Evolutionary conservation across 2,888 invertebrate species (phyloP).

Genomic region (Octonoba sinensis): DNA sequence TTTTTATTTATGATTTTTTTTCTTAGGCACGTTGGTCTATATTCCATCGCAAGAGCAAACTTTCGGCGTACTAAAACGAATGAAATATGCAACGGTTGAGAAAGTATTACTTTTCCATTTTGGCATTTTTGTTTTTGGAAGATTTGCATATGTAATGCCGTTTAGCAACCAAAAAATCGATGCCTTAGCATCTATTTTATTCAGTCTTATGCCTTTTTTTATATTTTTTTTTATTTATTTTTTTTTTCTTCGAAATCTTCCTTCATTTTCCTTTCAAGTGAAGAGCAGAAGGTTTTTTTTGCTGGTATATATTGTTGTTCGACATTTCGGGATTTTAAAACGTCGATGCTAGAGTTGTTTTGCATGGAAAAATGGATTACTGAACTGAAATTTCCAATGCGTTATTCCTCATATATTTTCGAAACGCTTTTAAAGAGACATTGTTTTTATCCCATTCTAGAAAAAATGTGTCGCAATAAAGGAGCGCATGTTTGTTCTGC

Average conservation of each 20-base stretch:
- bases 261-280: constrained; percentile 35
- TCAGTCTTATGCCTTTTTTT: constrained; percentile 34
- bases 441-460: no score
- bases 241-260: constrained; percentile 23
- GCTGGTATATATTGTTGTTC: constrained; percentile 39
- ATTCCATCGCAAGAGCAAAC: constrained; percentile 45
- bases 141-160: constrained; percentile 58
- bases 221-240: constrained; percentile 1
- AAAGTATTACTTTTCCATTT: constrained; percentile 53
- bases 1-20: constrained; percentile 32
- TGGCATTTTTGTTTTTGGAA: constrained; percentile 43
- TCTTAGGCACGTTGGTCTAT: constrained; percentile 42
- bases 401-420: constrained; percentile 12
- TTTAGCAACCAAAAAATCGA: constrained; percentile 51
- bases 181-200: constrained; percentile 51
- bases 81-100: constrained; percentile 55
- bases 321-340: constrained; percentile 38
- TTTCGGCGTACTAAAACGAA: constrained; percentile 42
- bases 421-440: no score
- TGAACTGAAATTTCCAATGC: constrained; percentile 35
- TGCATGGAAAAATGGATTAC: constrained; percentile 33
- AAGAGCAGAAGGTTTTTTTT: constrained; percentile 25
- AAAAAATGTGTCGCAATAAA: no score
- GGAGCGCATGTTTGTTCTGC: no score
- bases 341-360: constrained; percentile 27